Percentiles rank a stretch among this genome's conserved stretches.
phyloP scores from a whole-genome alignment of 2,888 invertebrate genomes.

The Geotrupes spiniger region DNA sequence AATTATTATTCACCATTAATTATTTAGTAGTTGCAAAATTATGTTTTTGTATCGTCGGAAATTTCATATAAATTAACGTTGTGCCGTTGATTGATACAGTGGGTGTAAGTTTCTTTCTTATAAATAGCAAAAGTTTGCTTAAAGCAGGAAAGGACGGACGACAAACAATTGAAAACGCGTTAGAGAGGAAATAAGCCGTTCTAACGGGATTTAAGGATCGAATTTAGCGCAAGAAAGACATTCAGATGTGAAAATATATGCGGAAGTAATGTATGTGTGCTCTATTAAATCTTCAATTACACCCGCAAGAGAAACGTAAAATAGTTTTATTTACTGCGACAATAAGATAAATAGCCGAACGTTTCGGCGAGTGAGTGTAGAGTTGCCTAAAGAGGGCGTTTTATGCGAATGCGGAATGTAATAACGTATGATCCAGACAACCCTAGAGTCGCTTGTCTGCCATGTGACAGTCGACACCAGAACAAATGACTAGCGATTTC shows the following conservation, averaged over 20 bases:
- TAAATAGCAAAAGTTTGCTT: no score
- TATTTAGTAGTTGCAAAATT: no score
- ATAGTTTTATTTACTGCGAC: constrained; percentile 11
- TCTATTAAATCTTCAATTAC: constrained; percentile 13
- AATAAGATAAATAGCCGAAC: constrained; percentile 28
- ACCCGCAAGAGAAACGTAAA: constrained; percentile 7
- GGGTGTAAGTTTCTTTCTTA: no score
- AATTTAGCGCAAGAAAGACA: neutral
- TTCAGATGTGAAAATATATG: constrained; percentile 4
- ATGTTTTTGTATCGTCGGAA: no score
- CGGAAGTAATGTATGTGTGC: constrained; percentile 6
- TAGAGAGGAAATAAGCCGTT: no score
- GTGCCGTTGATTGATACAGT: no score
- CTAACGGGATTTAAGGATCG: no score
- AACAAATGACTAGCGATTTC: constrained; percentile 44
- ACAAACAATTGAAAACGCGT: no score
- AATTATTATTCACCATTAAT: no score
- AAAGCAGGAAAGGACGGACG: no score
- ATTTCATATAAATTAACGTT: no score
- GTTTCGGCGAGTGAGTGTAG: constrained; percentile 35
- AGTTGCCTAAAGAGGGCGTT: constrained; percentile 34
- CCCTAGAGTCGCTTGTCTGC: constrained; percentile 29
- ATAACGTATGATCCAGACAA: constrained; percentile 40
- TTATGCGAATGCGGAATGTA: constrained; percentile 38
- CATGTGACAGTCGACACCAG: constrained; percentile 41